Conservation (phyloP, 2,113 vertebrate genomes). For the Phalacrocorax pelagicus region DNA sequence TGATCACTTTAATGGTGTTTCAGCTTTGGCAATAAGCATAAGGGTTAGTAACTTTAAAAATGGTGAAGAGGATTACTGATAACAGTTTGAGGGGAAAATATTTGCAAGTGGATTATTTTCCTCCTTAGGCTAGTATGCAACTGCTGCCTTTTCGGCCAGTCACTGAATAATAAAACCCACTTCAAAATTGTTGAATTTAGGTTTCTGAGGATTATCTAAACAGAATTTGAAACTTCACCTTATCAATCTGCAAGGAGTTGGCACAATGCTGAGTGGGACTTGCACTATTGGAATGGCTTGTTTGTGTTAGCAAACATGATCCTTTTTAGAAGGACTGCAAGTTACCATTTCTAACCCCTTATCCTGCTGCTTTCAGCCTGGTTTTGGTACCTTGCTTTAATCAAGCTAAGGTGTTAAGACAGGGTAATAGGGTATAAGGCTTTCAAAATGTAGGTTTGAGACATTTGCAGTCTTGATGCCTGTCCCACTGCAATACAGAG, state of each 20-base stretch:
- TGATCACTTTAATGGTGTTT: not conserved
- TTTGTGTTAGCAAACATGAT: not conserved
- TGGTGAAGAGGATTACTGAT: not conserved
- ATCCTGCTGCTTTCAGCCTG: not conserved
- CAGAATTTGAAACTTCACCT: not conserved
- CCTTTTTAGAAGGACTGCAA: not conserved
- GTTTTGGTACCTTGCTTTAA: not conserved
- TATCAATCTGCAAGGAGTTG: not conserved
- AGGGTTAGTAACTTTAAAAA: not conserved
- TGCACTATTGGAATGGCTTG: not conserved
- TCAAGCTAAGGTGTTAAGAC: not conserved
- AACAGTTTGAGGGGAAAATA: not conserved
- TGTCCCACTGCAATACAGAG: not conserved
- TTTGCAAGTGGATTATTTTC: not conserved
- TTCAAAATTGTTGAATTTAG: not conserved
- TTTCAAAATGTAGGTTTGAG: not conserved
- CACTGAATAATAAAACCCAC: not conserved
- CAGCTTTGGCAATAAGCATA: not conserved
- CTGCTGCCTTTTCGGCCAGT: not conserved
- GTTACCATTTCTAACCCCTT: not conserved
- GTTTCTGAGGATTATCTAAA: not conserved
- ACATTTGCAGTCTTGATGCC: not conserved
- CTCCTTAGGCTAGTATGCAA: not conserved
- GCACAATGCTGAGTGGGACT: not conserved
- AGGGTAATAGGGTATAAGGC: not conserved